Evolutionary conservation across 2,113 vertebrate genomes (phyloP).

Genomic region (Beaufortia kweichowensis): DNA sequence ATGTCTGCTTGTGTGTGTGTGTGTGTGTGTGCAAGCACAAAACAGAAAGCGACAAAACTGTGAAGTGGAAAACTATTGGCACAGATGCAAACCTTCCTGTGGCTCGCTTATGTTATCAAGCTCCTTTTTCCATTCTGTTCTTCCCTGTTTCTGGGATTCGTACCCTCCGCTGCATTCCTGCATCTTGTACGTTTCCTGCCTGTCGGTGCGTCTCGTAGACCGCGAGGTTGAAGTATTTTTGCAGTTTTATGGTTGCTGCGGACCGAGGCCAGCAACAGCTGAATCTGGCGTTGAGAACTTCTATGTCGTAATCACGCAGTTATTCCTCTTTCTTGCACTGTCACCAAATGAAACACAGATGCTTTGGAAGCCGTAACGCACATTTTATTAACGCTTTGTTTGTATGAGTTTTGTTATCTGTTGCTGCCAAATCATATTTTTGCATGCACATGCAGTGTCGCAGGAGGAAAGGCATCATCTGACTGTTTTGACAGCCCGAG

Average conservation of each 20-base stretch:
- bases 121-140: conserved; percentile 5
- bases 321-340: conserved; percentile 66
- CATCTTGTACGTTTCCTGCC: conserved; percentile 16
- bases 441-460: not conserved
- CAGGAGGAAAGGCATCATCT: conserved; percentile 6
- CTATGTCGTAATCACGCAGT: conserved; percentile 65
- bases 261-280: conserved; percentile 50
- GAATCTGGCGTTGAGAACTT: conserved; percentile 52
- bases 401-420: not conserved
- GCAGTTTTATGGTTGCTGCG: conserved; percentile 35
- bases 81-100: conserved; percentile 15
- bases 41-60: not conserved
- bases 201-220: conserved; percentile 19
- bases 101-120: conserved; percentile 1
- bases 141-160: not conserved
- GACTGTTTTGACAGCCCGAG: not conserved
- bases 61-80: not conserved
- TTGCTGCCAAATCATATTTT: not conserved
- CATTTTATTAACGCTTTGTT: conserved; percentile 37
- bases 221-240: conserved; percentile 32
- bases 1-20: not conserved
- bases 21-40: not conserved
- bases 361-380: conserved; percentile 63
- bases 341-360: conserved; percentile 72
- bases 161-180: conserved; percentile 27